Base-by-base conservation (phyloP, 2,797 vertebrate genomes). In the Falco concolor region DNA sequence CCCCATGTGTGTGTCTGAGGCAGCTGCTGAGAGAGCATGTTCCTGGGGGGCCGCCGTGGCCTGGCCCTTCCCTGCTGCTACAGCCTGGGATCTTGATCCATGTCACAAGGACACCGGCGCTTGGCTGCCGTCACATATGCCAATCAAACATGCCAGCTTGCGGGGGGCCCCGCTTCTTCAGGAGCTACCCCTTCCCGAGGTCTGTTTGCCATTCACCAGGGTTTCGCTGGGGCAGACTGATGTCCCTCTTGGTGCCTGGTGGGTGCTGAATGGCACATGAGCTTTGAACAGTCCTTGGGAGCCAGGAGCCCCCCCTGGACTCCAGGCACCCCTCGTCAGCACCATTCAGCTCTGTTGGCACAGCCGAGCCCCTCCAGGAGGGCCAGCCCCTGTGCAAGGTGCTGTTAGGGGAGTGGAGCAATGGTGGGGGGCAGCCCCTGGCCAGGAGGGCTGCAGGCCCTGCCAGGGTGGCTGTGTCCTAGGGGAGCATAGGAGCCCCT, bases 271-370 rank as follows among this genome's bases (percentile, higher is more conserved):
- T 42, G 52, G 19, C 52, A 27, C 24, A 10, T 27, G 4, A 18
- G 30, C 21, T 67, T 28, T 65, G 47, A 45, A 13, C 52, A 47
- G 61, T 42, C 15, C 53, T 56, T 15, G 57, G 24, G 63, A 53
- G 47, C 36, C 70, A 72, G 19, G n/a, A 81, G 42, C 10, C 16
- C 23, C 20, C 23, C 3, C 13, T 9, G 5, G 20, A 13, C 56
- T 44, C 5, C 0, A 1, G 23, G n/a, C 14, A 53, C 2, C 36
- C 36, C 19, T 24, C 1, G 0, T 25, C 1, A 2, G 32, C 40
- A 30, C 22, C 1, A 4, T n/a, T 84, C 15, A 32, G 44, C n/a
- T 12, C 25, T 3, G 2, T 9, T 13, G 23, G 75, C 52, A 23
- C 34, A 49, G 61, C 52, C 1, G 1, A 81, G 38, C 30, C 17